Evolutionary conservation across 2,888 invertebrate genomes (phyloP).

Genomic region (Strigamia crassipes): DNA sequence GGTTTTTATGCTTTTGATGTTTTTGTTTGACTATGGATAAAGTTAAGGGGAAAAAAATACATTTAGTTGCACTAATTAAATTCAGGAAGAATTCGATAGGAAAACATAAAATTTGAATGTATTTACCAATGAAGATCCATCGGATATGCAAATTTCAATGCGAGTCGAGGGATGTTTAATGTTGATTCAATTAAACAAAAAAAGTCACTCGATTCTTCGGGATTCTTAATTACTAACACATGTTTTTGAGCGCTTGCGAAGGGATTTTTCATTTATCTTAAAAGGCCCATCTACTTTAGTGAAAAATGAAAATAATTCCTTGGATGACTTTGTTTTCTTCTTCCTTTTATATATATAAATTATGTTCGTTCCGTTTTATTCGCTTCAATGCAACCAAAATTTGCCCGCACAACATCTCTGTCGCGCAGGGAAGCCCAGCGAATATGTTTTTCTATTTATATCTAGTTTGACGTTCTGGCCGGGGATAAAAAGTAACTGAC

Average conservation of each 20-base stretch:
- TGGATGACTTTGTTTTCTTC: background rate
- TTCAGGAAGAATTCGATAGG: background rate
- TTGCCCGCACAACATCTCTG: background rate
- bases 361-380: background rate
- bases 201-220: background rate
- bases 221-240: slow-evolving; percentile 5
- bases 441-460: too few species aligned
- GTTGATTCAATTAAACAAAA: background rate
- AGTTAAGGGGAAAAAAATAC: background rate
- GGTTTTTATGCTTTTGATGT: background rate
- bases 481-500: background rate
- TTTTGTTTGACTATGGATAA: background rate
- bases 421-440: background rate
- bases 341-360: background rate
- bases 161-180: background rate
- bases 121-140: background rate
- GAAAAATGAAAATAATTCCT: background rate
- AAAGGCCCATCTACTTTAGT: background rate
- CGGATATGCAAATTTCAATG: background rate
- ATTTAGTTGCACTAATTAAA: background rate
- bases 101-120: background rate
- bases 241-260: background rate
- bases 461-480: background rate
- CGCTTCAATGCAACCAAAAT: background rate
- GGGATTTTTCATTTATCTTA: background rate